Base-by-base conservation (phyloP, 2,113 vertebrate species). In the Heterotilapia buettikoferi region DNA sequence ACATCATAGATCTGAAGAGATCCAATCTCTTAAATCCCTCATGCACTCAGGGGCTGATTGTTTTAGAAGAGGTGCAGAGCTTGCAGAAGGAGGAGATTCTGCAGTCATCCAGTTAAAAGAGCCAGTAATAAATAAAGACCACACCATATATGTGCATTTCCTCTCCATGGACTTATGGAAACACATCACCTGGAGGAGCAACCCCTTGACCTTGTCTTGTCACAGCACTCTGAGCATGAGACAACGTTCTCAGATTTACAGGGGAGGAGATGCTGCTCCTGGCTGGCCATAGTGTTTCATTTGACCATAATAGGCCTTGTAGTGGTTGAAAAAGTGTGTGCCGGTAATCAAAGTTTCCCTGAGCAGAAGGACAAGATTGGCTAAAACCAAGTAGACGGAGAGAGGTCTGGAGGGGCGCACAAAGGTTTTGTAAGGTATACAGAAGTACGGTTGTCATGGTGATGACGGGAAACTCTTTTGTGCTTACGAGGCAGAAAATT, bases 301-400 rank as follows among this genome's bases (percentile, higher is more conserved):
- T 95, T 97, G 94, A 96, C 96, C 96, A 96, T 97, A 96, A 96
- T 97, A 97, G 96, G 96, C 90, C 89, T 86, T 85, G 92, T 59
- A 57, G 85, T 84, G 86, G 88, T 90, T 90, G 89, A 94, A 95
- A 95, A 95, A 92, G 90, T 93, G 92, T 94, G 61, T 92, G 93
- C 73, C 26, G 85, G 96, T 96, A 95, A 95, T 94, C 96, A 92
- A 95, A 94, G 94, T 96, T 96, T 94, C 90, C 83, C 95, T 89
- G 89, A 91, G 92, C 84, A 89, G 90, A 91, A 86, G 88, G 86
- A 93, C 86, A 92, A 90, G 87, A 93, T 93, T 93, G 89, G 90
- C 90, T 94, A 92, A 95, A 93, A 61, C 84, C 63, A 57, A 36
- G 89, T 79, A 82, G 92, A 90, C 59, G 73, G 90, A 84, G 92